phyloP scores from a whole-genome alignment of 2,113 vertebrate genomes.

The Trematocara variabile region DNA sequence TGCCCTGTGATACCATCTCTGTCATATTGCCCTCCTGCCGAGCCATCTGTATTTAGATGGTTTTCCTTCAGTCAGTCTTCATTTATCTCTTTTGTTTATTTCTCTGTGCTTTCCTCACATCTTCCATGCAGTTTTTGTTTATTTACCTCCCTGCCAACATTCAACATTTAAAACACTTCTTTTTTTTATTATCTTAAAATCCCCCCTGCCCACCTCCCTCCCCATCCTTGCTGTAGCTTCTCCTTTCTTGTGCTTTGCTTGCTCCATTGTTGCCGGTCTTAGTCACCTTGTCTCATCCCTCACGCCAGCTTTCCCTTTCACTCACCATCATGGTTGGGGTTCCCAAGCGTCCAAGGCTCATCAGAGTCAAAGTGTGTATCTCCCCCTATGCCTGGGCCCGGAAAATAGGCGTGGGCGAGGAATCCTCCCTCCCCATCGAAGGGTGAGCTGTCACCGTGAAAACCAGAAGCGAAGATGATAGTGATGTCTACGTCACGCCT shows the following conservation, averaged over 20 bases:
- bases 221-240: neutral
- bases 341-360: constrained; percentile 96
- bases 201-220: neutral
- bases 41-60: constrained; percentile 25
- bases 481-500: constrained; percentile 97
- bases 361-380: constrained; percentile 99
- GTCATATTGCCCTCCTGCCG: constrained; percentile 20
- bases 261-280: neutral
- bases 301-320: neutral
- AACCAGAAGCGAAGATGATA: constrained; percentile 99
- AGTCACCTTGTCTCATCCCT: neutral
- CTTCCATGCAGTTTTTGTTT: neutral
- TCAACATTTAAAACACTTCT: neutral
- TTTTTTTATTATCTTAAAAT: neutral
- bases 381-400: constrained; percentile 95
- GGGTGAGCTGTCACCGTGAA: constrained; percentile 97
- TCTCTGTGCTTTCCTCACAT: neutral
- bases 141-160: neutral
- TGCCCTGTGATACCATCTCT: constrained; percentile 16
- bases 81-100: neutral
- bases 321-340: constrained; percentile 96
- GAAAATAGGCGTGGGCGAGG: constrained; percentile 96
- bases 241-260: neutral
- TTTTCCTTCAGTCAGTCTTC: constrained; percentile 6
- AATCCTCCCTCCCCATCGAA: constrained; percentile 98